Evolutionary conservation across 2,797 vertebrate genomes (phyloP), one percentile per base, ranked within the genome.

Genomic region (Sebastes elongatus): DNA sequence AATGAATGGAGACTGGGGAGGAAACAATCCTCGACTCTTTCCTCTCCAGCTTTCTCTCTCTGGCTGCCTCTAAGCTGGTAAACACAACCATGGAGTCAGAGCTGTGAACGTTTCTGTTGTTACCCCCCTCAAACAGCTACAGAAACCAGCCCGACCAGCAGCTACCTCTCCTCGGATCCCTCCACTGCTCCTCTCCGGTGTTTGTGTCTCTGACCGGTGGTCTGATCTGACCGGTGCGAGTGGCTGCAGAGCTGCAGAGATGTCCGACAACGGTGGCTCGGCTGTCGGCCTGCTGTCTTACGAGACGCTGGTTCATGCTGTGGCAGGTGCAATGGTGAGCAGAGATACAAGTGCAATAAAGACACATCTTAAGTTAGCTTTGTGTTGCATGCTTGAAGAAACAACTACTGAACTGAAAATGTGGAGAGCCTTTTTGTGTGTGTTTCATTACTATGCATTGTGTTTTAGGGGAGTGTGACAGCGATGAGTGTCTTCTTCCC

Each of bases 401-500:
- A 63, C 32, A 13, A 23, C 57, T 5, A 62, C 28, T 62, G 30
- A 61, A n/a, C 2, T 53, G 49, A 22, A n/a, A 53, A 10, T 53
- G 49, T 38, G 10, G 13, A 16, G 18, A 49, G 52, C 14, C 6
- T 57, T 57, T 30, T 28, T 23, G 10, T 38, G 7, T 38, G 46
- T 32, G 4, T 33, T 27, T 25, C 42, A 62, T 46, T 20, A 6
- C 6, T 5, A 7, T 63, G 42, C 2, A 1, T 87, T 63, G 77
- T 62, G 4, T 84, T 76, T 35, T 42, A 96, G 96, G 96, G 96
- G 10, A 96, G 96, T 61, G 92, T 91, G 85, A 96, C 95, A 9
- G 96, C 96, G 0, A 96, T 96, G 96, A 94, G 78, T 1, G 94
- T 96, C 71, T 96, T 97, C 87, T 97, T 95, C 46, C 96, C 96